phyloP scores from a whole-genome alignment of 2,797 vertebrate species.

The Psittacula echo region DNA sequence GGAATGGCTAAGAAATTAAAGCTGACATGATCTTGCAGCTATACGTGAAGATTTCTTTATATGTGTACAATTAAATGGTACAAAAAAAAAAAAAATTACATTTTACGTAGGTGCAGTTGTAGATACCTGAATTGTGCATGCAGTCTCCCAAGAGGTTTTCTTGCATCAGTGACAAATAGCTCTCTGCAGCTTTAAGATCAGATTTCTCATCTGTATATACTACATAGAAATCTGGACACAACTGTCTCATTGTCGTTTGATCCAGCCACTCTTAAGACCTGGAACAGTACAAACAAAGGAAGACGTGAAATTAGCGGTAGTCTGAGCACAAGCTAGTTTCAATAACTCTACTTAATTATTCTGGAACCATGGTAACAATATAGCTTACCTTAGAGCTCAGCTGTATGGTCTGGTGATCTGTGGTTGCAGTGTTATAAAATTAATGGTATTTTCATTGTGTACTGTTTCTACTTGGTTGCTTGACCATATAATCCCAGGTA shows the following conservation, averaged over 20 bases:
- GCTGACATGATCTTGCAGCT: neutral
- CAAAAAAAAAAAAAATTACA: neutral
- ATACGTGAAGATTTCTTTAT: neutral
- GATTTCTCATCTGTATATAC: neutral
- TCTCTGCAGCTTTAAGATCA: neutral
- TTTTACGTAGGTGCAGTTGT: neutral
- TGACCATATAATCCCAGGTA: fast-evolving
- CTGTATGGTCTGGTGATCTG: neutral
- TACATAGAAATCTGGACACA: neutral
- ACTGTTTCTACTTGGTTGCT: neutral
- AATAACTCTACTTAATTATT: neutral
- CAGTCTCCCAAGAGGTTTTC: neutral
- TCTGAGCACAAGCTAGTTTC: neutral
- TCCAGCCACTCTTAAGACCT: neutral
- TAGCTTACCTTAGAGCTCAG: neutral
- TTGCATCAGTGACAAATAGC: neutral
- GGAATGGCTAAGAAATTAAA: neutral
- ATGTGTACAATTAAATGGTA: neutral
- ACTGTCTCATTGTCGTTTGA: neutral
- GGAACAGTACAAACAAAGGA: neutral
- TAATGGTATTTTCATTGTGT: neutral
- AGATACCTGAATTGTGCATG: neutral
- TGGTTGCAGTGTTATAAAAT: neutral
- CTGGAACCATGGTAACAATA: neutral
- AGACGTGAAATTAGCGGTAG: neutral